Conservation (phyloP, 35 echinoderm and acorn worm genomes). For the Acanthaster planci region DNA sequence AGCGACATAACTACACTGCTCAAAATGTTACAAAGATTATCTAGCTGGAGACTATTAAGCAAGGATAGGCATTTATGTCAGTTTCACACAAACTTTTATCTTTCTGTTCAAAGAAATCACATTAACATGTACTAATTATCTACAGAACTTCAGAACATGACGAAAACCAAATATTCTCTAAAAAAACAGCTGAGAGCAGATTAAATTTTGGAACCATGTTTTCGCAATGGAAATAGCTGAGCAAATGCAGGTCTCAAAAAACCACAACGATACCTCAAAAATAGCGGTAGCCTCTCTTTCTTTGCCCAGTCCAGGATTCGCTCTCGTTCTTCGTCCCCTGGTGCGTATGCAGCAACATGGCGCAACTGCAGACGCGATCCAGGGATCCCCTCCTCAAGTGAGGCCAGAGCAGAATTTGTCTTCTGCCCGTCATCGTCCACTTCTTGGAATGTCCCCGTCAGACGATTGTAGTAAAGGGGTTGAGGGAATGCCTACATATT, state of each 20-base stretch:
- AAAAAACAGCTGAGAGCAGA: not conserved
- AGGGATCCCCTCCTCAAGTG: not conserved
- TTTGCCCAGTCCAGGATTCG: slow-evolving; percentile 94
- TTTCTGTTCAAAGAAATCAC: no score
- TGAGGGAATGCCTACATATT: slow-evolving; percentile 89
- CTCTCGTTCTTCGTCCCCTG: slow-evolving; percentile 86
- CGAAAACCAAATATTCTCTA: not conserved
- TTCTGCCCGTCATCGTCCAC: slow-evolving; percentile 64
- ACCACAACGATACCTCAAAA: slow-evolving; percentile 74
- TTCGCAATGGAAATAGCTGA: no score
- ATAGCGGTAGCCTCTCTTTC: slow-evolving; percentile 84
- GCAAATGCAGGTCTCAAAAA: no score
- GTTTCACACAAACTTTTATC: no score
- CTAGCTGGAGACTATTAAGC: no score
- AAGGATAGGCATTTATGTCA: no score
- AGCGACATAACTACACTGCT: no score
- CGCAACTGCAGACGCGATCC: slow-evolving; percentile 6
- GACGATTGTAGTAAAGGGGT: slow-evolving; percentile 93
- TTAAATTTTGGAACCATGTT: not conserved
- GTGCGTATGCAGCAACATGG: slow-evolving; percentile 54
- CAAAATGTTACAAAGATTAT: no score
- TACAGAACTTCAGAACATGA: no score
- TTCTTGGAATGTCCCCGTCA: slow-evolving; percentile 98
- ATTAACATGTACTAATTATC: no score
- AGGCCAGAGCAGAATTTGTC: slow-evolving; percentile 18